Conservation (phyloP, 2,797 vertebrate genomes). For the Rhabdomys pumilio region DNA sequence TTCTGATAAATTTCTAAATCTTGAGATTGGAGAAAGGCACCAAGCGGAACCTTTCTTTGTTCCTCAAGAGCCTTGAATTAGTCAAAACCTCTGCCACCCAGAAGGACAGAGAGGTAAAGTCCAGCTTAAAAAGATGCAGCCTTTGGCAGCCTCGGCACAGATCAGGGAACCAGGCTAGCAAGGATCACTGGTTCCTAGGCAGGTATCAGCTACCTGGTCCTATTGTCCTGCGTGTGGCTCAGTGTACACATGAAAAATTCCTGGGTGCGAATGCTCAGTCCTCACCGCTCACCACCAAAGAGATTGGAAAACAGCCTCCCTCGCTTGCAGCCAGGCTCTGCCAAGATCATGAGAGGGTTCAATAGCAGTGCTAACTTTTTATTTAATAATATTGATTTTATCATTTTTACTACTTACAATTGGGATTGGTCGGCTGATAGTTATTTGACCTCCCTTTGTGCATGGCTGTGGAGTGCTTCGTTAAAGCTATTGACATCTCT, state of each 20-base stretch:
- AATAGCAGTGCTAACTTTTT: constrained; percentile 89
- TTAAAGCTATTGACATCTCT: constrained; percentile 88
- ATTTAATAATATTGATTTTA: constrained; percentile 91
- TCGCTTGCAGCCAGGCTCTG: constrained; percentile 69
- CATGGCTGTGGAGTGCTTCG: constrained; percentile 84
- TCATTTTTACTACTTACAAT: constrained; percentile 90
- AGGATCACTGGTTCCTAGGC: not conserved
- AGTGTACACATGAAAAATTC: constrained; percentile 5
- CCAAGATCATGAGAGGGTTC: constrained; percentile 83
- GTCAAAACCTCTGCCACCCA: not conserved
- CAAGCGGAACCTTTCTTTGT: not conserved
- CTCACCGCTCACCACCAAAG: constrained; percentile 66
- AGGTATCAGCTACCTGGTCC: constrained; percentile 11
- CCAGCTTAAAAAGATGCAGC: not conserved
- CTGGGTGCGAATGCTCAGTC: not conserved
- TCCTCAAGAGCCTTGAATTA: constrained; percentile 21
- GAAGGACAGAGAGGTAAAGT: constrained; percentile 40
- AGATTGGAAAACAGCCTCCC: constrained; percentile 74
- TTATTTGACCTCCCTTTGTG: constrained; percentile 89
- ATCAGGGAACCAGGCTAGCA: not conserved
- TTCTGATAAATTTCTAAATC: constrained; percentile 56
- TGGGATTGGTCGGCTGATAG: constrained; percentile 89
- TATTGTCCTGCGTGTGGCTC: not conserved
- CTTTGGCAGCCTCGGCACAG: not conserved
- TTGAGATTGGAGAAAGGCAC: constrained; percentile 19